Conservation (phyloP, 2,113 vertebrate species). For the Vombatus ursinus region DNA sequence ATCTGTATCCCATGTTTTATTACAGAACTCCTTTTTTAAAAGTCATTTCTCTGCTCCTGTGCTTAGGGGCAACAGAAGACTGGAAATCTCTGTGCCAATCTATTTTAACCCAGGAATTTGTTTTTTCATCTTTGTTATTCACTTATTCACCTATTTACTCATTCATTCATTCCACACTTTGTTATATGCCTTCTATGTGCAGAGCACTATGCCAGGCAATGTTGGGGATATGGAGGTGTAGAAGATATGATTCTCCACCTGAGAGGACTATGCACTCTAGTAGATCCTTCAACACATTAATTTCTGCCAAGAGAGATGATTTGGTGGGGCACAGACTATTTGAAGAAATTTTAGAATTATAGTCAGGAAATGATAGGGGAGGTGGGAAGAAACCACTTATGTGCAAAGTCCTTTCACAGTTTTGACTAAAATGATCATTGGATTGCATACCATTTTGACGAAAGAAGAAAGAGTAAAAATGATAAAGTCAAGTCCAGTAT, state of each 20-base stretch:
- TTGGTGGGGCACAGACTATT: not conserved
- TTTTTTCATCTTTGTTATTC: not conserved
- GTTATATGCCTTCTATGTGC: not conserved
- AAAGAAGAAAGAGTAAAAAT: not conserved
- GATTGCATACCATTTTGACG: not conserved
- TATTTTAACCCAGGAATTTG: not conserved
- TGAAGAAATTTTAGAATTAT: not conserved
- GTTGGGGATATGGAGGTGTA: not conserved
- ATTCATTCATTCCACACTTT: not conserved
- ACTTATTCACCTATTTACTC: not conserved
- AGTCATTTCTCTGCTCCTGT: not conserved
- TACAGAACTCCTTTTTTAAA: not conserved
- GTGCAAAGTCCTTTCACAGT: not conserved
- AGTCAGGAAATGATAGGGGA: not conserved
- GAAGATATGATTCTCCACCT: not conserved
- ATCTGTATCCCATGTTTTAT: not conserved
- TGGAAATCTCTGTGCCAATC: not conserved
- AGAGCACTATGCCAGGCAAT: not conserved
- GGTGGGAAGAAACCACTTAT: not conserved
- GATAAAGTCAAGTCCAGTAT: not conserved
- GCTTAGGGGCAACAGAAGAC: not conserved
- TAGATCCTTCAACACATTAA: not conserved
- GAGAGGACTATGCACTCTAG: not conserved
- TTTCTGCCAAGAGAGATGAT: not conserved
- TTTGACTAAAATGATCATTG: not conserved